Conservation (phyloP, 2,113 vertebrate species). For the Psammodynastes pulverulentus region DNA sequence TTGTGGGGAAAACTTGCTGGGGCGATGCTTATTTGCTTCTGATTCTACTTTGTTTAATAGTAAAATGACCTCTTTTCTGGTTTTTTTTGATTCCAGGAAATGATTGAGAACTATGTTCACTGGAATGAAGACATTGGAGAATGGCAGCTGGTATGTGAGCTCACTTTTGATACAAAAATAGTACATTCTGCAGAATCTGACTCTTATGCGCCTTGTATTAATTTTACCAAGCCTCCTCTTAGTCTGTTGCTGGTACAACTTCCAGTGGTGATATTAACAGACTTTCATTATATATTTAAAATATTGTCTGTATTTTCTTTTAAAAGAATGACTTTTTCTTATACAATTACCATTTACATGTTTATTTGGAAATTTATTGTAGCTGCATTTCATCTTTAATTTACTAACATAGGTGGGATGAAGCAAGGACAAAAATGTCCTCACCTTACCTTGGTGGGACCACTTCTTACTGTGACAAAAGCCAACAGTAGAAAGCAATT, state of each 20-base stretch:
- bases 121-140: constrained; percentile 99
- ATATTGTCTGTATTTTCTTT: background rate
- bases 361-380: background rate
- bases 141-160: constrained; percentile 89
- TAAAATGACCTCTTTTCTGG: background rate
- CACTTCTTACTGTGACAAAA: background rate
- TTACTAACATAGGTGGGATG: background rate
- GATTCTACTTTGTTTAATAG: background rate
- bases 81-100: constrained; percentile 74
- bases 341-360: background rate
- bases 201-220: background rate
- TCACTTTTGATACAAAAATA: background rate
- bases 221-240: background rate
- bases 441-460: background rate
- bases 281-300: background rate
- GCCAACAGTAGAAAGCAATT: background rate
- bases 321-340: background rate
- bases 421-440: background rate
- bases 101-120: constrained; percentile 98
- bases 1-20: background rate
- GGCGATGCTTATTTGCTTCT: background rate
- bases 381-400: background rate
- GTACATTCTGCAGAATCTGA: background rate
- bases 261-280: background rate
- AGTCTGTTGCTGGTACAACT: background rate